These are phyloP conservation scores for Zhuqinia jingwanae DNA, from an alignment of 2,888 invertebrate species.

Conservation along the genomic window DNA sequence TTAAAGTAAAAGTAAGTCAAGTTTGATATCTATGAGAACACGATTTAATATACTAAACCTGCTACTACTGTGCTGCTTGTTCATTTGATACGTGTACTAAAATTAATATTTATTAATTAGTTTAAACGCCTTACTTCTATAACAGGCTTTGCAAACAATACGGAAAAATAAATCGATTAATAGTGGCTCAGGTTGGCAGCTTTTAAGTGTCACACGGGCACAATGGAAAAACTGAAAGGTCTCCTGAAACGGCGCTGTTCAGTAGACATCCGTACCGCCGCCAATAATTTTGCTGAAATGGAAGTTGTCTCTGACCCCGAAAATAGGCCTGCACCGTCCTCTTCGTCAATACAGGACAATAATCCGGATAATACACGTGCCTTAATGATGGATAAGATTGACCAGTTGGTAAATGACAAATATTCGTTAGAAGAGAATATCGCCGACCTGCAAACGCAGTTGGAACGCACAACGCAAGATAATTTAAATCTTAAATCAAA, in stretches of 20 bases:
- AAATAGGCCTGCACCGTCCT: neutral
- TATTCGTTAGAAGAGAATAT: slow-evolving; percentile 41
- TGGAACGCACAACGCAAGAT: slow-evolving; percentile 3
- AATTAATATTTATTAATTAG: too few species aligned
- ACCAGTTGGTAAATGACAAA: slow-evolving; percentile 39
- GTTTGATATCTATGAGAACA: too few species aligned
- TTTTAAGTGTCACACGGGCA: too few species aligned
- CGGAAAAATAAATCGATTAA: too few species aligned
- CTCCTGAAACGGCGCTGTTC: slow-evolving; percentile 33
- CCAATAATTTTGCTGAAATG: slow-evolving; percentile 13
- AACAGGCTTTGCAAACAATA: too few species aligned
- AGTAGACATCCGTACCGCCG: neutral
- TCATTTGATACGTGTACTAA: too few species aligned
- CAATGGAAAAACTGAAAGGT: slow-evolving; percentile 25
- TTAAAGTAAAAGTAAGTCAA: too few species aligned
- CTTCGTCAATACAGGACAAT: too few species aligned
- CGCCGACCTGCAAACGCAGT: slow-evolving; percentile 1
- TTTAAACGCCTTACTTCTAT: too few species aligned
- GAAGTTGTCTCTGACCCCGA: slow-evolving; percentile 34
- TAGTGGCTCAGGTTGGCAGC: too few species aligned
- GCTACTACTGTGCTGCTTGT: too few species aligned
- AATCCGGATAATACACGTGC: neutral
- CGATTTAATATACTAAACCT: neutral
- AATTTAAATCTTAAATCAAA: slow-evolving; percentile 44
- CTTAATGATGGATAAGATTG: slow-evolving; percentile 52